Evolutionary conservation across 2,888 invertebrate species (phyloP), one percentile per base, ranked within the genome.

Genomic region (Trimorus sp.): DNA sequence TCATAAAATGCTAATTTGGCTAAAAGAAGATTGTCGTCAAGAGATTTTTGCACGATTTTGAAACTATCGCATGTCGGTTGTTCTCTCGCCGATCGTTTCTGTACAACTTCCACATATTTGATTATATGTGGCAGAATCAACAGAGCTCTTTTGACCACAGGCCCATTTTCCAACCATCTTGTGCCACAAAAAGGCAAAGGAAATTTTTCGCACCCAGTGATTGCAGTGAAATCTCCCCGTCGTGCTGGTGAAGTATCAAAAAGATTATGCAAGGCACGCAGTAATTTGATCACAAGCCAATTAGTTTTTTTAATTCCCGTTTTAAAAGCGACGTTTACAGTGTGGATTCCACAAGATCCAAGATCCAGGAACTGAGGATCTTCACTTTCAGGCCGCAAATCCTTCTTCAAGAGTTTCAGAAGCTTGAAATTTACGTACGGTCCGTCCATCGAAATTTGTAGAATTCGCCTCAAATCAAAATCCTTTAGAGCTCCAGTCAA

Each of bases 181-280:
- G 65, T 59, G 0, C 12, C 15, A 62, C 84, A 85, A 68, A 85
- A 89, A 65, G 88, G 87, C 36, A 86, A 53, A 1, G 88, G 88
- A 68, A 87, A 85, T 53, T 65, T 36, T 51, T 48, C 36, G 45
- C 62, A 83, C 11, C 65, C 70, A 8, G 86, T 83, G 16, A 80
- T 26, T 40, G 9, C 26, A 0, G 71, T 80, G 73, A 84, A 89
- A 71, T 88, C 87, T 40, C 83, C 85, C 71, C 86, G 59, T 63
- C 88, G 79, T 37, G 86, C 79, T 49, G 89, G 86, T 7, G 82
- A 73, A 79, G 89, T 83, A 63, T 88, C 87, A 70, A 89, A 89
- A n/a, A 89, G 51, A 54, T 85, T 85, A 56, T 86, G 88, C 38
- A 86, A 14, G 36, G 84, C 84, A n/a, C 82, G 51, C 14, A 89